These are phyloP conservation scores for Nomada hirtipes DNA, from an alignment of 2,888 invertebrate genomes.

Conservation along the genomic window DNA sequence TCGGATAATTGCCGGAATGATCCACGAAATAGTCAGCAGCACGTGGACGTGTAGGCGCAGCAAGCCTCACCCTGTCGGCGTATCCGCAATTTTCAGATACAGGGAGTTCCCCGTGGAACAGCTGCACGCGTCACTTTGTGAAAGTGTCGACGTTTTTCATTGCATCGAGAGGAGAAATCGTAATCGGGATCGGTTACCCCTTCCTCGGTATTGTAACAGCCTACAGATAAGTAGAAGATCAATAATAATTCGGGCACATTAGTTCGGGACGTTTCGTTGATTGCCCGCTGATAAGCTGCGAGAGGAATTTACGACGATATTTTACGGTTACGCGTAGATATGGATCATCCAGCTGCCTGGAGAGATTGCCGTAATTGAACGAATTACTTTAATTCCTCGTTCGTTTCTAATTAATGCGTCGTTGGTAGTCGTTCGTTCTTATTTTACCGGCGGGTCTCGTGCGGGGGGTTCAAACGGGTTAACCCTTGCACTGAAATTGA, in stretches of 20 bases:
- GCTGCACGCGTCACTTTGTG: constrained; percentile 63
- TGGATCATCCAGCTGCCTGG: not conserved
- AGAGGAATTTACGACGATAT: not conserved
- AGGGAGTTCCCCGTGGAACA: constrained; percentile 54
- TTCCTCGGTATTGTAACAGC: constrained; percentile 35
- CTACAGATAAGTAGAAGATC: constrained; percentile 10
- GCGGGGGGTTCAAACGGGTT: not conserved
- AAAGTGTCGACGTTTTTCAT: constrained; percentile 71
- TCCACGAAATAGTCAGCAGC: not conserved
- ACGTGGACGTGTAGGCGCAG: not conserved
- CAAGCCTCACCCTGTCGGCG: constrained; percentile 22
- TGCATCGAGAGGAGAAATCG: constrained; percentile 67
- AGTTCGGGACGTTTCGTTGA: constrained; percentile 2
- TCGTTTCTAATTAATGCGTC: not conserved
- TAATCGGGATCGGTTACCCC: constrained; percentile 51
- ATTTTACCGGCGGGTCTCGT: not conserved
- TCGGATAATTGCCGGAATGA: not conserved
- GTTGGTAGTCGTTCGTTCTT: not conserved
- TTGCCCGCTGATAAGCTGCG: not conserved
- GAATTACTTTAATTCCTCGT: constrained; percentile 17
- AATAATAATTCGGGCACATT: constrained; percentile 32
- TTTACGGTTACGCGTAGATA: not conserved
- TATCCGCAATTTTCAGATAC: constrained; percentile 60
- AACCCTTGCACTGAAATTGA: too few relatives aligned
- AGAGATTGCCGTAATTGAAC: not conserved